These are phyloP conservation scores for Neoarius graeffei DNA, from an alignment of 2,113 vertebrate genomes.

Conservation along the genomic window DNA sequence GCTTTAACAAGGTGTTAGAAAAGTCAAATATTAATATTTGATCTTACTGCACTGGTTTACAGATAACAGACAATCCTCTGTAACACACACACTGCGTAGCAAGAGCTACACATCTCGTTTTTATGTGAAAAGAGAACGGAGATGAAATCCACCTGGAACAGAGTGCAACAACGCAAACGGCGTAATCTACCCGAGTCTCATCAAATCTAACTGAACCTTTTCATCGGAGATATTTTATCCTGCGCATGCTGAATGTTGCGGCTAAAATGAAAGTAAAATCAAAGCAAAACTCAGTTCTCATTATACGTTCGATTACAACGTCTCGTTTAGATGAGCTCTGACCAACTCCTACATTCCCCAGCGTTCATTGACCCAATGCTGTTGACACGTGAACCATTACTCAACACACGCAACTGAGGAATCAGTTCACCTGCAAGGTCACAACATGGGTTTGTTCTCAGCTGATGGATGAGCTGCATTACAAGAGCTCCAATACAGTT, in stretches of 20 bases:
- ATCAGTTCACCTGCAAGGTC: conserved; percentile 1
- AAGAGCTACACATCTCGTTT: background rate
- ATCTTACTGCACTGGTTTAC: background rate
- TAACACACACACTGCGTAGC: too few relatives aligned
- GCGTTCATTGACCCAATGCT: background rate
- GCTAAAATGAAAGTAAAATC: background rate
- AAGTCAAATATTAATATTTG: background rate
- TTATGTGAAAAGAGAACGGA: background rate
- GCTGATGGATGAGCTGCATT: background rate
- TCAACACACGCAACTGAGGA: background rate
- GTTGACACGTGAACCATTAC: background rate
- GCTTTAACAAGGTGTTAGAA: background rate
- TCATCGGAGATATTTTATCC: background rate
- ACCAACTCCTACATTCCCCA: background rate
- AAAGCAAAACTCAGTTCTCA: background rate
- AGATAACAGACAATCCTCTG: background rate
- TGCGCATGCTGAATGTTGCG: background rate
- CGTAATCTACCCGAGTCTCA: background rate
- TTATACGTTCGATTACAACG: background rate
- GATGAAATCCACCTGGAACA: background rate
- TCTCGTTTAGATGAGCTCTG: background rate
- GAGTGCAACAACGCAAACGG: background rate
- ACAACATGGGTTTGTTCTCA: background rate
- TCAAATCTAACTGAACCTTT: background rate
- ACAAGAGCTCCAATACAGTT: background rate